Evolutionary conservation across 2,113 vertebrate genomes (phyloP).

Genomic region (Empidonax alnorum): DNA sequence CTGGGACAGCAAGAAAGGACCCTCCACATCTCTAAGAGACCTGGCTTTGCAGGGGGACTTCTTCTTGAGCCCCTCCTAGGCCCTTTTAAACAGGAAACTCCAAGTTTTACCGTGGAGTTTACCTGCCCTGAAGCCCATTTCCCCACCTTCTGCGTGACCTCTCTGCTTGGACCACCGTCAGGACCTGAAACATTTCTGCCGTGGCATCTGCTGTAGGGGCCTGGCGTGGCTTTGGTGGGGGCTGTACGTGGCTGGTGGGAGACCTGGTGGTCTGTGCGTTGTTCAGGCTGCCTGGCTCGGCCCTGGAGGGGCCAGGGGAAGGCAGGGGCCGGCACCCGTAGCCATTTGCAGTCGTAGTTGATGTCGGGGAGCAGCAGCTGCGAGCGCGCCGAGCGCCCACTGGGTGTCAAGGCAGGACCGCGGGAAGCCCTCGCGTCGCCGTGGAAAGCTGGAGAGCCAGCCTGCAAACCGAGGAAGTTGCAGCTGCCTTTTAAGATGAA

Average conservation of each 20-base stretch:
- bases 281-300: not conserved
- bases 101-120: fast-evolving
- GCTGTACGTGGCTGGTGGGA: fast-evolving
- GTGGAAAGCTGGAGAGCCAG: not conserved
- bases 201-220: fast-evolving
- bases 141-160: not conserved
- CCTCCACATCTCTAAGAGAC: not conserved
- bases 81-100: not conserved
- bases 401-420: slow-evolving; percentile 52
- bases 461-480: not conserved
- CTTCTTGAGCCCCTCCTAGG: not conserved
- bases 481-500: slow-evolving; percentile 61
- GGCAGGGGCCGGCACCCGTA: not conserved
- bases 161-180: fast-evolving
- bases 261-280: not conserved
- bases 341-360: not conserved
- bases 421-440: not conserved
- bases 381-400: not conserved
- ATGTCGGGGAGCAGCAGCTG: not conserved
- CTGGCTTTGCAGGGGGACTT: not conserved
- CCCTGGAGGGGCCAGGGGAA: fast-evolving
- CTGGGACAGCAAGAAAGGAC: not conserved
- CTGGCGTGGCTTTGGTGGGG: fast-evolving
- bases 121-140: not conserved
- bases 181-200: fast-evolving